phyloP scores from a whole-genome alignment of 1,140 invertebrate species.

The Drosophila pallidifrons region DNA sequence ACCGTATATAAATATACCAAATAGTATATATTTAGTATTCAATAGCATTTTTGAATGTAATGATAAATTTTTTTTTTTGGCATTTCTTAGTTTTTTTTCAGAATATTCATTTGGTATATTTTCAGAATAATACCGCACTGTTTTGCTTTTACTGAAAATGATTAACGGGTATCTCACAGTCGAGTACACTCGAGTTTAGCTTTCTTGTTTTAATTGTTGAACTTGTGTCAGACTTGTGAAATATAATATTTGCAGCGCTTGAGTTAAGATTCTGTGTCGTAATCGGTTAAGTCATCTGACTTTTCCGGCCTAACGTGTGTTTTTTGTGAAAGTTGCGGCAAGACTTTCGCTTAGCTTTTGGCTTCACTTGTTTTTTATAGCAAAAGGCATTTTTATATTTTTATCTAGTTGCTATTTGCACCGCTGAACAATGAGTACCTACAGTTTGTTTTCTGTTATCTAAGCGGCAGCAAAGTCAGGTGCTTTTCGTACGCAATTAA shows the following conservation, averaged over 20 bases:
- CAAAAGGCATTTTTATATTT: no score
- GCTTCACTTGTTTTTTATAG: constrained; percentile 28
- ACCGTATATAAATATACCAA: no score
- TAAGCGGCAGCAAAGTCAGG: constrained; percentile 29
- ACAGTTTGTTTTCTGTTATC: constrained; percentile 38
- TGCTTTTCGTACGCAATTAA: constrained; percentile 5
- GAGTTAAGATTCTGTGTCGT: constrained; percentile 13
- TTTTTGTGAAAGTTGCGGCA: constrained; percentile 24
- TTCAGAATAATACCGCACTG: no score
- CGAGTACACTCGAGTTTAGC: no score
- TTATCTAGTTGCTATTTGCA: constrained; percentile 11
- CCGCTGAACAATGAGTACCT: constrained; percentile 13
- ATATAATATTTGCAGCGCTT: constrained; percentile 6
- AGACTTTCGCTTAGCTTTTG: constrained; percentile 61
- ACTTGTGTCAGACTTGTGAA: constrained; percentile 11
- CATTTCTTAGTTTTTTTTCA: no score
- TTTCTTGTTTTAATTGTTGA: neutral
- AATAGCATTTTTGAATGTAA: no score
- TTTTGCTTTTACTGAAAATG: no score
- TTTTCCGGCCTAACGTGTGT: constrained; percentile 44
- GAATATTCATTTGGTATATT: no score
- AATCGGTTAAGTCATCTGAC: constrained; percentile 20
- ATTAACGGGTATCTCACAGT: no score
- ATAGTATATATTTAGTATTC: no score
- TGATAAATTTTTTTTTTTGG: no score